Conservation (phyloP, 2,113 vertebrate species). For the Engraulis encrasicolus region DNA sequence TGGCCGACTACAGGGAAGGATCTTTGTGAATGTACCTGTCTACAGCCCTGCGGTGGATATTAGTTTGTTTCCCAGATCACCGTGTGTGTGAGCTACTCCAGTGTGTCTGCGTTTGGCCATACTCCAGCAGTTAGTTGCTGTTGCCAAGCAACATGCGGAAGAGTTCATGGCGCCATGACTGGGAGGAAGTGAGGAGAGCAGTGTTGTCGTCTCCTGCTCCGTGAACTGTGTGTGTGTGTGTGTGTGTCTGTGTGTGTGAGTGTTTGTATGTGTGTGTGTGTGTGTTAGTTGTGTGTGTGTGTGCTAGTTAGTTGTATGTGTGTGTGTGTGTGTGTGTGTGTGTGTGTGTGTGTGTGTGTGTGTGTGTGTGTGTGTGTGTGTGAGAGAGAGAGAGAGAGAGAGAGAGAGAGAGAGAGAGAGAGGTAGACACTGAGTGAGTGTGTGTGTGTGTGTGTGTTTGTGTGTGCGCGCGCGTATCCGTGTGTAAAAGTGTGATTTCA, state of each 20-base stretch:
- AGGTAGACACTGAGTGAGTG: too few relatives aligned
- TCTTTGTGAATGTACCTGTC: not conserved
- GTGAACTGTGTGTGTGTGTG: slow-evolving; percentile 18
- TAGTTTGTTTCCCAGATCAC: slow-evolving; percentile 68
- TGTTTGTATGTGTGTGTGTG: too few relatives aligned
- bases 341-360: not conserved
- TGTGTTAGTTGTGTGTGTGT: too few relatives aligned
- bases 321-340: too few relatives aligned
- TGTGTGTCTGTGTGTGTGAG: too few relatives aligned
- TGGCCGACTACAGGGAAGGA: not conserved
- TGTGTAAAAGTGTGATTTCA: not conserved
- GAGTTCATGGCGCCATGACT: slow-evolving; percentile 69
- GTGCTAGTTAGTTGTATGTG: too few relatives aligned
- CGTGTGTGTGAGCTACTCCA: slow-evolving; percentile 58
- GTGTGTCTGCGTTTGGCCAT: slow-evolving; percentile 63
- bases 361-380: too few relatives aligned
- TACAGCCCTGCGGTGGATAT: slow-evolving; percentile 24
- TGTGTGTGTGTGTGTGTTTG: too few relatives aligned
- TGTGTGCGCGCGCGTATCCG: too few relatives aligned
- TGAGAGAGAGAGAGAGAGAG: too few relatives aligned
- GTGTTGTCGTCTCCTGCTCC: slow-evolving; percentile 48
- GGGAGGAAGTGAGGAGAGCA: slow-evolving; percentile 65
- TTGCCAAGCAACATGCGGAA: slow-evolving; percentile 82
- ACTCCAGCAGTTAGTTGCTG: slow-evolving; percentile 75
- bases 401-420: too few relatives aligned